Conservation (phyloP, 2,113 vertebrate species). For the Martes martes region DNA sequence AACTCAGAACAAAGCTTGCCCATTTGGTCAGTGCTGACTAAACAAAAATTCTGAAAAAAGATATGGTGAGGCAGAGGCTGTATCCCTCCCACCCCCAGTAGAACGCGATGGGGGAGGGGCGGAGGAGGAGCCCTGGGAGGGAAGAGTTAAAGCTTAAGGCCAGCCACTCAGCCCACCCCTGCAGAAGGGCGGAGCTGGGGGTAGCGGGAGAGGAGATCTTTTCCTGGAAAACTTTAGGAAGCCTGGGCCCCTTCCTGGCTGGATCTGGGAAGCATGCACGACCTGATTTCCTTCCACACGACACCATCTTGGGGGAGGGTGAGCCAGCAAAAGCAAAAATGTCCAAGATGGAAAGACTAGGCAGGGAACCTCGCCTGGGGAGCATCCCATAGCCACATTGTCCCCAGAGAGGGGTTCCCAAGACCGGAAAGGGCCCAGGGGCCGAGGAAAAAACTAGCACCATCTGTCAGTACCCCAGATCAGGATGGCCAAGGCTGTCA, state of each 20-base stretch:
- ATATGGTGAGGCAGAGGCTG: neutral
- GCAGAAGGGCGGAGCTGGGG: neutral
- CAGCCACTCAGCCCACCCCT: neutral
- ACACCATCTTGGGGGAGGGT: neutral
- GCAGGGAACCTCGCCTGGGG: neutral
- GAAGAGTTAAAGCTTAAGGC: neutral
- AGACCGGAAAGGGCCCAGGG: neutral
- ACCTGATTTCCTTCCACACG: neutral
- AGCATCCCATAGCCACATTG: neutral
- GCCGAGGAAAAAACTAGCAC: no score
- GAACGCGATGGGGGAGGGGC: fast-evolving
- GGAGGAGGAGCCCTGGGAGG: neutral
- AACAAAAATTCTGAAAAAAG: neutral
- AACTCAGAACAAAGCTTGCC: neutral
- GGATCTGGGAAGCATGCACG: neutral
- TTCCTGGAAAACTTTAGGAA: neutral
- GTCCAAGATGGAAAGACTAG: neutral
- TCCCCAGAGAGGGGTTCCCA: neutral
- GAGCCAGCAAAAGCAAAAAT: neutral
- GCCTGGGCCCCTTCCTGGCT: neutral
- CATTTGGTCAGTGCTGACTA: neutral
- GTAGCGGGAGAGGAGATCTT: neutral
- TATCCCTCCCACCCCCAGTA: no score
- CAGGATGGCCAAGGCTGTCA: neutral
- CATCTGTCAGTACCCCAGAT: neutral